Percentiles rank a stretch among this genome's conserved stretches.
Conservation (phyloP, 2,113 vertebrate species). For the Carlito syrichta region DNA sequence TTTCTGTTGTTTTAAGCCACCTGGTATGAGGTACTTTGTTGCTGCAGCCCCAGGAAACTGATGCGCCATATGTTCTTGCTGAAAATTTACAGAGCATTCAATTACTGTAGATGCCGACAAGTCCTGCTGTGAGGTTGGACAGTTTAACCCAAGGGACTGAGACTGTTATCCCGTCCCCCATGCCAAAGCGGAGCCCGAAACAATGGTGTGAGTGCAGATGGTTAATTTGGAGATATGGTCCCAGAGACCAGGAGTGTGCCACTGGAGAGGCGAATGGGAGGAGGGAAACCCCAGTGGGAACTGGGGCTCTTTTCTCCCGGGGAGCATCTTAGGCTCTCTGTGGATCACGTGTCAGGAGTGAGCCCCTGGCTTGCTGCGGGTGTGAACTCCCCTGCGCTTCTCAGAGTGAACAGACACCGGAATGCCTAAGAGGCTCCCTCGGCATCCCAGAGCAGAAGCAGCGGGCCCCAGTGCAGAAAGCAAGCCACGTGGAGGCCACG, state of each 20-base stretch:
- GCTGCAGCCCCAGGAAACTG: background rate
- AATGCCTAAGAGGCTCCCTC: background rate
- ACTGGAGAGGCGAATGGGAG: background rate
- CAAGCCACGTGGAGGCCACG: background rate
- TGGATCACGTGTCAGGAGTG: fast-evolving
- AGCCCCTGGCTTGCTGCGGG: background rate
- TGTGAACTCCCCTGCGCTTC: background rate
- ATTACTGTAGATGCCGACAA: background rate
- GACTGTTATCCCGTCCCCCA: background rate
- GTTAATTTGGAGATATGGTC: background rate
- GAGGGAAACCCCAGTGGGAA: background rate
- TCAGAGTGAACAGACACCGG: background rate
- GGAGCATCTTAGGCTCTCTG: background rate
- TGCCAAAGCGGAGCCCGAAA: background rate
- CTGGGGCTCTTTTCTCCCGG: background rate
- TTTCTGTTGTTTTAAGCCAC: background rate
- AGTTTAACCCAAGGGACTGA: background rate
- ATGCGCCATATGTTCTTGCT: background rate
- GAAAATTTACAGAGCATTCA: background rate
- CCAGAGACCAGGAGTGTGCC: background rate
- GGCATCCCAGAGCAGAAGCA: background rate
- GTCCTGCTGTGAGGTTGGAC: fast-evolving
- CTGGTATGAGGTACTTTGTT: background rate
- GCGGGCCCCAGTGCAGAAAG: too few species aligned
- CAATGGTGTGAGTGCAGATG: background rate